Evolutionary conservation across 1,140 invertebrate species (phyloP).

Genomic region (Hycleus cichorii): DNA sequence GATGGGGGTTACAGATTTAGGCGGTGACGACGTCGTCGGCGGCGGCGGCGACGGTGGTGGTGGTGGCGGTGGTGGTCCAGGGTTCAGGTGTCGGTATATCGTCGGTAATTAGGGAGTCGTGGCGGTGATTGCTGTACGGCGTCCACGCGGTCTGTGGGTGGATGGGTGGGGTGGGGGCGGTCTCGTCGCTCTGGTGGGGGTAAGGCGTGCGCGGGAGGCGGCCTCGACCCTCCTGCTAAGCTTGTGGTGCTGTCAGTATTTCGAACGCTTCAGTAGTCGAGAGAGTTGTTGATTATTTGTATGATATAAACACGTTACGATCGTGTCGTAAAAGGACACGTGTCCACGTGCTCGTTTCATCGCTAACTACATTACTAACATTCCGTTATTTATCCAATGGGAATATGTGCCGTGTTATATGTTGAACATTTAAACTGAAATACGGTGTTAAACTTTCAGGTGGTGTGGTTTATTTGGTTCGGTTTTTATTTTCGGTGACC

Average conservation of each 20-base stretch:
- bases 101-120: slow-evolving; percentile 29
- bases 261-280: not conserved
- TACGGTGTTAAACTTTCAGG: slow-evolving; percentile 22
- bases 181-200: slow-evolving; percentile 28
- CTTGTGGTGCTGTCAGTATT: slow-evolving; percentile 21
- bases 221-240: slow-evolving; percentile 32
- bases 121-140: slow-evolving; percentile 26
- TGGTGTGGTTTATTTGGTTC: not conserved
- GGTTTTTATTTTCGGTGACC: not conserved
- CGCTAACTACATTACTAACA: not conserved
- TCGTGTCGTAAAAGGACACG: slow-evolving; percentile 4
- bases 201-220: slow-evolving; percentile 39
- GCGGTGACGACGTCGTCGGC: not conserved
- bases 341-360: slow-evolving; percentile 19
- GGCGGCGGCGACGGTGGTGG: not conserved
- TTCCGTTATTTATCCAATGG: not conserved
- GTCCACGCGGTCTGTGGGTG: slow-evolving; percentile 37
- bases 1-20: not conserved
- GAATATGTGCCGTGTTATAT: slow-evolving; percentile 19
- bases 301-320: slow-evolving; percentile 2
- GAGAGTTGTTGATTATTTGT: no score
- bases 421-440: slow-evolving; percentile 2
- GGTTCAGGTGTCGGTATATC: slow-evolving; percentile 27
- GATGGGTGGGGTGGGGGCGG: slow-evolving; percentile 36
- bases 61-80: not conserved